Evolutionary conservation across 2,888 invertebrate genomes (phyloP), one percentile per base, ranked within the genome.

Genomic region (Pherbina coryleti): DNA sequence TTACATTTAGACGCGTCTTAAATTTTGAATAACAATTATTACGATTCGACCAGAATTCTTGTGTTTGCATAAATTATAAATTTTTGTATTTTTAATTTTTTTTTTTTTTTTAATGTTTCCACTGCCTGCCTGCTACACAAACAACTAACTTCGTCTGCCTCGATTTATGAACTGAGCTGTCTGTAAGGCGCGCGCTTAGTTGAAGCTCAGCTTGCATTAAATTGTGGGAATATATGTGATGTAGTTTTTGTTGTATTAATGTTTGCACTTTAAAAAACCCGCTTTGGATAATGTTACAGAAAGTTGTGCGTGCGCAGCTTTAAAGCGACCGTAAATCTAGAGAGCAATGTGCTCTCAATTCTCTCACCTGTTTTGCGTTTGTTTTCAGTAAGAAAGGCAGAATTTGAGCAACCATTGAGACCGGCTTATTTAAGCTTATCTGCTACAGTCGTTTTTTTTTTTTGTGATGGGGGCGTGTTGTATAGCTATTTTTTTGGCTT

Each of bases 251-350:
- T 67, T 67, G 67, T 44, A 19, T 19, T 44, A 19, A 67, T 44
- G 67, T 44, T 67, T 67, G 44, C 67, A 44, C 67, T 44, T 67
- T 67, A 22, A 17, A 44, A 22, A 44, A 67, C 19, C 22, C 7
- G 25, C 19, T 60, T 9, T 60, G 19, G 7, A 11, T 44, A 2
- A 3, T 11, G 44, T 44, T 44, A 11, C 44, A 44, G 44, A 44
- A 44, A 44, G 44, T 19, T 37, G 67, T 67, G 67, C 67, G 67
- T 67, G 44, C 44, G 67, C 67, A 67, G 67, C 67, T 67, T 67
- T 19, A n/a, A 34, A 67, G 8, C 44, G 11, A 8, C 9, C 22
- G 22, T 44, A 9, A 7, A 14, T 34, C 1, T 55, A 22, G 11
- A 22, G 55, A 22, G 19, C 55, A 55, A 5, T 1, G 7, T 19